Evolutionary conservation across 2,113 vertebrate genomes (phyloP).

Genomic region (Triplophysa siluroides): DNA sequence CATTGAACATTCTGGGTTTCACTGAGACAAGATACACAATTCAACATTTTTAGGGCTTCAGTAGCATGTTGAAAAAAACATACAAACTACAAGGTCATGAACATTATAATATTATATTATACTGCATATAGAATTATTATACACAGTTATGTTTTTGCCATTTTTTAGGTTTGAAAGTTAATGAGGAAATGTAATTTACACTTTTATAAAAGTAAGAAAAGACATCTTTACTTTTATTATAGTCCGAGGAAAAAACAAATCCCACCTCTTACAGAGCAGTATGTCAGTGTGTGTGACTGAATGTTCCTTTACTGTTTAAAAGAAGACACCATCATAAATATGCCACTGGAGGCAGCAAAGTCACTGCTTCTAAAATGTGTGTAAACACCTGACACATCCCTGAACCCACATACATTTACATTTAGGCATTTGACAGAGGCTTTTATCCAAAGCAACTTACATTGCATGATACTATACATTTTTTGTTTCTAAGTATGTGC

Average conservation of each 20-base stretch:
- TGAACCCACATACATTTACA: neutral
- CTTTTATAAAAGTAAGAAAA: neutral
- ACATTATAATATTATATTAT: neutral
- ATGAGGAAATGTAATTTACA: neutral
- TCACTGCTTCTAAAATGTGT: constrained; percentile 40
- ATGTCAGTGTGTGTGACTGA: constrained; percentile 15
- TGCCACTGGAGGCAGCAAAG: constrained; percentile 59
- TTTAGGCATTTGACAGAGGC: too few relatives aligned
- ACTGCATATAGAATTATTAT: neutral
- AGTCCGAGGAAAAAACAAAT: constrained; percentile 15
- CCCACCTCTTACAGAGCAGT: neutral
- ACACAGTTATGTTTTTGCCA: neutral
- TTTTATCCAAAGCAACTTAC: too few relatives aligned
- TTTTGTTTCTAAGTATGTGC: too few relatives aligned
- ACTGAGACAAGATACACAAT: constrained; percentile 8
- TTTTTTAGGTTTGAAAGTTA: neutral
- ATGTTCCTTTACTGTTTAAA: constrained; percentile 6
- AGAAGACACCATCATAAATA: constrained; percentile 54
- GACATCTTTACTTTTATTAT: neutral
- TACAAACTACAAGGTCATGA: neutral
- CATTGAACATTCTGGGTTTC: constrained; percentile 25
- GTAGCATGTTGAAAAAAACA: neutral
- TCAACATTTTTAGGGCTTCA: neutral
- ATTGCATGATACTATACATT: too few relatives aligned
- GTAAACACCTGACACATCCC: constrained; percentile 36